These are phyloP conservation scores for Liolophura sinensis DNA, from an alignment of 1,140 invertebrate species.

Conservation along the genomic window DNA sequence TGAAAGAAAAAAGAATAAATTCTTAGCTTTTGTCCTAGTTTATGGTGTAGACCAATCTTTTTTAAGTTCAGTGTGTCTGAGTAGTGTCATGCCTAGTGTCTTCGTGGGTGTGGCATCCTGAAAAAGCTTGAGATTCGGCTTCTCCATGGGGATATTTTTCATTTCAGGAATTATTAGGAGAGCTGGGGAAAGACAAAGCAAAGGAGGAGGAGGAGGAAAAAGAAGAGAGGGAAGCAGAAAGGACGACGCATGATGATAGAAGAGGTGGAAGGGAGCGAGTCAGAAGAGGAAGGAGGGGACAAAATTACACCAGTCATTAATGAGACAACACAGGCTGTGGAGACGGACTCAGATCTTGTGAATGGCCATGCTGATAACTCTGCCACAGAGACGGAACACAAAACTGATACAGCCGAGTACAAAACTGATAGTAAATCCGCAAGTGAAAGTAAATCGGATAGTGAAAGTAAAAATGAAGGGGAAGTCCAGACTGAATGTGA, in stretches of 20 bases:
- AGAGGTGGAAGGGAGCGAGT: constrained; percentile 38
- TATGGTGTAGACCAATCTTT: too few species aligned
- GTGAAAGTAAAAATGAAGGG: background rate
- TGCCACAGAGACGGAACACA: constrained; percentile 2
- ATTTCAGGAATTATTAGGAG: constrained; percentile 31
- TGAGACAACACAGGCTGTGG: constrained; percentile 14
- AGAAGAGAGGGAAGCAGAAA: constrained; percentile 37
- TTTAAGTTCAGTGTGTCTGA: too few species aligned
- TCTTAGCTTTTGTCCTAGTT: too few species aligned
- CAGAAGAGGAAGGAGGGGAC: constrained; percentile 20
- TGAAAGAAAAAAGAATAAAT: too few species aligned
- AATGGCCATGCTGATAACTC: background rate
- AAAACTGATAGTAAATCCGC: background rate
- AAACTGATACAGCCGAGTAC: background rate
- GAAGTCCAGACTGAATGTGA: background rate
- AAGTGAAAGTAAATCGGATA: background rate
- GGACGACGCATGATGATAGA: constrained; percentile 49
- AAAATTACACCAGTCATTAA: background rate
- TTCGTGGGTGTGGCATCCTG: too few species aligned
- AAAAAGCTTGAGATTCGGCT: too few species aligned
- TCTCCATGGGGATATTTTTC: background rate
- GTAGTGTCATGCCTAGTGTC: too few species aligned
- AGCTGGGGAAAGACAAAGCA: constrained; percentile 26
- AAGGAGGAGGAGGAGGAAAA: constrained; percentile 29
- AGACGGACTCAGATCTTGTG: background rate